Evolutionary conservation across 2,888 invertebrate species (phyloP).

Genomic region (Himalopsyche tibetana): DNA sequence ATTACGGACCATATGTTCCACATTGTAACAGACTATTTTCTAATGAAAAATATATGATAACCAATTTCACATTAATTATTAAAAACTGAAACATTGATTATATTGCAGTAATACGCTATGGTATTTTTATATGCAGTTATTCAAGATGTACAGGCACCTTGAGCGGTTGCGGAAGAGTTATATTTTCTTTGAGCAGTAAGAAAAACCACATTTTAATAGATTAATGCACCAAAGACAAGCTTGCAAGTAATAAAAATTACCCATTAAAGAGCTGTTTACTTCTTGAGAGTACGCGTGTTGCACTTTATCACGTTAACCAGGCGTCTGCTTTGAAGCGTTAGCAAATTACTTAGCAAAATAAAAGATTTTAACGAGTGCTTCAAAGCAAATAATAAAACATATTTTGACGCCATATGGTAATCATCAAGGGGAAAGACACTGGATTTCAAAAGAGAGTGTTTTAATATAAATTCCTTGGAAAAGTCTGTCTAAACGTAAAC

Average conservation of each 20-base stretch:
- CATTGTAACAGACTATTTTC: too few relatives aligned
- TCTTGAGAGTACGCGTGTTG: neutral
- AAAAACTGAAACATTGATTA: too few relatives aligned
- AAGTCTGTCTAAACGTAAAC: neutral
- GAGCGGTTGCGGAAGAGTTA: neutral
- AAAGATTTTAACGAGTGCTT: conserved; percentile 4
- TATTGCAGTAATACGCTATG: too few relatives aligned
- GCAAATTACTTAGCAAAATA: neutral
- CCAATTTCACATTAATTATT: too few relatives aligned
- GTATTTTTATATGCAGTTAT: too few relatives aligned
- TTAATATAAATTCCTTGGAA: neutral
- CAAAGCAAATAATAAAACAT: conserved; percentile 13
- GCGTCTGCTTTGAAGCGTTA: neutral
- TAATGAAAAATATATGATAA: too few relatives aligned
- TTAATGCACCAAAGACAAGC: neutral
- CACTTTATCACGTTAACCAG: conserved; percentile 1
- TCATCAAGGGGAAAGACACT: neutral
- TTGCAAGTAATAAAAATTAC: neutral
- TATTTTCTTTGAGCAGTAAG: neutral
- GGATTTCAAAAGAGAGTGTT: neutral
- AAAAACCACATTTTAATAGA: too few relatives aligned
- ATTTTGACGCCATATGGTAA: conserved; percentile 3
- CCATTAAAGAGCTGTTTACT: neutral
- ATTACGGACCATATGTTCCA: too few relatives aligned
- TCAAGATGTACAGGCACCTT: too few relatives aligned